Conservation (phyloP, 2,113 vertebrate genomes). For the Scortum barcoo region DNA sequence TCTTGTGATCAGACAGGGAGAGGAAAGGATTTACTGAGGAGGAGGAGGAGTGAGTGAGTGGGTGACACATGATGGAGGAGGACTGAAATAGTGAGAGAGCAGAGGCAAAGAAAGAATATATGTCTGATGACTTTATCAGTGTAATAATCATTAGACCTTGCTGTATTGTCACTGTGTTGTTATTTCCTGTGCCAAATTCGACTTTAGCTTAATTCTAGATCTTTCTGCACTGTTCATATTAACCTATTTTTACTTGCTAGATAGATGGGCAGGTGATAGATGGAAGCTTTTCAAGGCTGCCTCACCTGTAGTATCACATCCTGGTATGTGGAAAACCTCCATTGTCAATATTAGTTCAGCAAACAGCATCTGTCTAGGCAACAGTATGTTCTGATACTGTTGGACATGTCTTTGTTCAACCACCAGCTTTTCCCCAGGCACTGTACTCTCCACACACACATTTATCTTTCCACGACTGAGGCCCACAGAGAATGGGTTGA, state of each 20-base stretch:
- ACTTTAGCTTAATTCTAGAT: neutral
- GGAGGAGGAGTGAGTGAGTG: slow-evolving; percentile 40
- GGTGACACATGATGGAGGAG: slow-evolving; percentile 58
- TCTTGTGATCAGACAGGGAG: slow-evolving; percentile 66
- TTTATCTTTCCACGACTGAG: slow-evolving; percentile 3
- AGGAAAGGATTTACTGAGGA: slow-evolving; percentile 60
- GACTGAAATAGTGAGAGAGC: slow-evolving; percentile 50
- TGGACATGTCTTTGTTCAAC: slow-evolving; percentile 42
- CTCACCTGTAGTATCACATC: slow-evolving; percentile 41
- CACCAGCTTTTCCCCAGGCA: slow-evolving; percentile 10
- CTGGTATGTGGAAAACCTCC: slow-evolving; percentile 46
- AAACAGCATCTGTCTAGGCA: slow-evolving; percentile 60
- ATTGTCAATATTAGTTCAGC: slow-evolving; percentile 74
- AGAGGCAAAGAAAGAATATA: slow-evolving; percentile 36
- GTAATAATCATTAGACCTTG: slow-evolving; percentile 3
- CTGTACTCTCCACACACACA: slow-evolving; percentile 9
- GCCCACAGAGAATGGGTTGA: neutral
- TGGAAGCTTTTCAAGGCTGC: slow-evolving; percentile 35
- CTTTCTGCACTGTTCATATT: neutral
- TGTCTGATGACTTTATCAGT: neutral
- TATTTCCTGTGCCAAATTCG: neutral
- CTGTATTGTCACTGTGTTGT: neutral
- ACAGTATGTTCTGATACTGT: slow-evolving; percentile 24
- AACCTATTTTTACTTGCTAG: slow-evolving; percentile 4
- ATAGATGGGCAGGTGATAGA: slow-evolving; percentile 45